phyloP scores from a whole-genome alignment of 2,113 vertebrate genomes.

The Phalacrocorax carbo region DNA sequence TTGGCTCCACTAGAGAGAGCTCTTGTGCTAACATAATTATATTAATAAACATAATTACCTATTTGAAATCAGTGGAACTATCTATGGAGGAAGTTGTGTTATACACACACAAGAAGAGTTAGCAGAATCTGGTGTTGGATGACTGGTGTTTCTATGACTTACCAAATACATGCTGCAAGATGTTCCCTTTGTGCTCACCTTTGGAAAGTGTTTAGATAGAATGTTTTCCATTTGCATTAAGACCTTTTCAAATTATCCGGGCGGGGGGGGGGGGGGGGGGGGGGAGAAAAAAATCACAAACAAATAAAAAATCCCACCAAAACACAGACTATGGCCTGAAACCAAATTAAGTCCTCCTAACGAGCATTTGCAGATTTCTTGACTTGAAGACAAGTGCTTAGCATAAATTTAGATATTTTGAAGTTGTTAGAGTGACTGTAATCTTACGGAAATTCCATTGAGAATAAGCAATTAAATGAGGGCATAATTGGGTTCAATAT shows the following conservation, averaged over 20 bases:
- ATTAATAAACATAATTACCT: conserved; percentile 71
- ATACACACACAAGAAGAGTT: not conserved
- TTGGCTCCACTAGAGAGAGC: conserved; percentile 70
- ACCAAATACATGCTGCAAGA: not conserved
- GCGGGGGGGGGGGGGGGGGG: accelerated
- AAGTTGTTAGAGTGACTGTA: not conserved
- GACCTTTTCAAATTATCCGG: not conserved
- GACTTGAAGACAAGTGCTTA: not conserved
- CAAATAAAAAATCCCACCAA: not conserved
- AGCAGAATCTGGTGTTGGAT: not conserved
- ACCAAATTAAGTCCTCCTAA: not conserved
- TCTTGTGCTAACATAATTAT: conserved; percentile 70
- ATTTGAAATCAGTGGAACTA: conserved; percentile 42
- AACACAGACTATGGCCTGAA: not conserved
- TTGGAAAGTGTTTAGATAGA: not conserved
- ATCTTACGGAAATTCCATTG: conserved; percentile 10
- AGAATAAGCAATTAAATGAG: not conserved
- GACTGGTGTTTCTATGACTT: not conserved
- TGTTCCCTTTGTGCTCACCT: not conserved
- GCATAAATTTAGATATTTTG: not conserved
- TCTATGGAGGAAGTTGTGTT: not conserved
- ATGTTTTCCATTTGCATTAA: not conserved
- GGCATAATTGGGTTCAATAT: not conserved
- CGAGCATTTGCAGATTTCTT: not conserved
- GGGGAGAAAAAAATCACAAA: too few relatives aligned